A percentile compares a stretch with the other conserved stretches of the same genome.
Evolutionary conservation across 2,113 vertebrate genomes (phyloP).

Genomic region (Nerophis ophidion): DNA sequence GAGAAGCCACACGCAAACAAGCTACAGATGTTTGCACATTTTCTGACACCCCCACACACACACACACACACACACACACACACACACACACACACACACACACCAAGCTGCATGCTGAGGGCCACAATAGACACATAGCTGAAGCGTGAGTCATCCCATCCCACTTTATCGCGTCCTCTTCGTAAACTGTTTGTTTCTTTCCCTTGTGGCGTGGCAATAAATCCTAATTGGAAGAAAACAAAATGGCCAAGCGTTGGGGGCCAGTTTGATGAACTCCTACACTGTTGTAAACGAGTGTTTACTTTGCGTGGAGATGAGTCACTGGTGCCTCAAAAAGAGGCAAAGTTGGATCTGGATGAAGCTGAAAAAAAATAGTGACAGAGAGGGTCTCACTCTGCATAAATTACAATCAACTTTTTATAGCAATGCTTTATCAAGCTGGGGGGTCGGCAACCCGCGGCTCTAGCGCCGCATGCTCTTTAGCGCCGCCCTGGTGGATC

Average conservation of each 20-base stretch:
- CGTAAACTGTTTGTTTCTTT: slow-evolving; percentile 4
- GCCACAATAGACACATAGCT: slow-evolving; percentile 49
- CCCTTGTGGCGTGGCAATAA: slow-evolving; percentile 5
- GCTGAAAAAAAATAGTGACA: neutral
- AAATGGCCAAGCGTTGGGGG: slow-evolving; percentile 3
- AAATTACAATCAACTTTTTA: neutral
- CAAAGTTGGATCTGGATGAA: neutral
- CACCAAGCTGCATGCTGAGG: slow-evolving; percentile 29
- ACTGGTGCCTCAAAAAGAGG: neutral
- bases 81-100: slow-evolving; percentile 23
- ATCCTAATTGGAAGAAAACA: slow-evolving; percentile 15
- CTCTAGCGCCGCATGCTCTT: too few species aligned
- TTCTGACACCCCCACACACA: too few species aligned
- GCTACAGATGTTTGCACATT: neutral
- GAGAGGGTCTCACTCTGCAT: neutral
- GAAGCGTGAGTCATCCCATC: slow-evolving; percentile 49
- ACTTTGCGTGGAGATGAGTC: neutral
- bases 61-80: slow-evolving; percentile 24
- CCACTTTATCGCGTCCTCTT: slow-evolving; percentile 12
- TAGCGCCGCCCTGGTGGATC: too few species aligned
- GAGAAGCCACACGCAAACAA: neutral
- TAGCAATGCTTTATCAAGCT: too few species aligned
- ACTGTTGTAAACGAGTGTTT: slow-evolving; percentile 20
- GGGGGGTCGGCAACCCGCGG: too few species aligned
- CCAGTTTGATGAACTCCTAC: slow-evolving; percentile 9